phyloP scores from a whole-genome alignment of 2,888 invertebrate species.

The Agriotes lineatus region DNA sequence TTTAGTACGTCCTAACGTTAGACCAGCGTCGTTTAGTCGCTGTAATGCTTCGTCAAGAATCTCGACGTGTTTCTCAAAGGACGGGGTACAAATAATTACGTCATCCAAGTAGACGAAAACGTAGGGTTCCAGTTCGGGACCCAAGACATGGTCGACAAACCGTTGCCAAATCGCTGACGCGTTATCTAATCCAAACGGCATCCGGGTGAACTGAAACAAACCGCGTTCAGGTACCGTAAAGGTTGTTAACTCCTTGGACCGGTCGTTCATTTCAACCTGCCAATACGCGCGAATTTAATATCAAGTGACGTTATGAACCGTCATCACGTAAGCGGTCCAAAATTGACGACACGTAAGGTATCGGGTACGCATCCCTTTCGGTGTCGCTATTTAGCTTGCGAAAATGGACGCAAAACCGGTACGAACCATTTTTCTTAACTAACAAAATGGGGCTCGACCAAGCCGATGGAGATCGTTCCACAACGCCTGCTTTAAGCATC shows the following conservation, averaged over 20 bases:
- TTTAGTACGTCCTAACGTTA: no score
- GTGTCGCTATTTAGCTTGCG: no score
- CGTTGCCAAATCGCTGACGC: no score
- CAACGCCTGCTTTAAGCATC: slow-evolving; percentile 45
- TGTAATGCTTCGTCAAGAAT: neutral
- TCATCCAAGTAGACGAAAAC: neutral
- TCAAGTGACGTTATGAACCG: slow-evolving; percentile 40
- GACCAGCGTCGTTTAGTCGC: neutral
- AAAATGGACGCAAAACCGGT: no score
- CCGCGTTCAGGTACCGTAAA: neutral
- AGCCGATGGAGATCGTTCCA: slow-evolving; percentile 47
- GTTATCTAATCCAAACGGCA: no score
- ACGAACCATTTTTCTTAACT: slow-evolving; percentile 46
- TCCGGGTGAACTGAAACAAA: no score
- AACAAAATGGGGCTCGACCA: slow-evolving; percentile 46
- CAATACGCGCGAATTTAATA: slow-evolving; percentile 38
- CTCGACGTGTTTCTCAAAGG: neutral
- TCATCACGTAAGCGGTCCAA: slow-evolving; percentile 44
- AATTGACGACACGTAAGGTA: slow-evolving; percentile 31
- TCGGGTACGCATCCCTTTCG: no score
- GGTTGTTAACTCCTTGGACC: no score
- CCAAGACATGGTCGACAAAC: no score
- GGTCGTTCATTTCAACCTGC: no score
- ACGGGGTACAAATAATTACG: neutral
- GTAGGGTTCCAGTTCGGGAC: no score